A percentile compares a stretch with the other conserved stretches of the same genome.
These are phyloP conservation scores for Glyptemys insculpta DNA, from an alignment of 2,797 vertebrate genomes.

Conservation along the genomic window DNA sequence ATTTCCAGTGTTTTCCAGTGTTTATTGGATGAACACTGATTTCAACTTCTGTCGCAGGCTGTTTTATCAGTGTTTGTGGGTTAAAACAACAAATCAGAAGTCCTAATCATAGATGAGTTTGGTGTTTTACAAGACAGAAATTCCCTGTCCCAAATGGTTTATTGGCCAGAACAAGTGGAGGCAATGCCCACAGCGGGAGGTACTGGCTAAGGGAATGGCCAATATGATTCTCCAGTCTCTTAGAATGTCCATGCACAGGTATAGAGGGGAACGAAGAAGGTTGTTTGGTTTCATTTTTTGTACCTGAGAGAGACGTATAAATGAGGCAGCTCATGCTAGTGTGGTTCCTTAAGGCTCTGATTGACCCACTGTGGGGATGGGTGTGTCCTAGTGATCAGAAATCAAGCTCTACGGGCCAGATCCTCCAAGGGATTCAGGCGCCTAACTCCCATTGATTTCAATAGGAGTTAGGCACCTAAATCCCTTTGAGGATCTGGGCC, in stretches of 20 bases:
- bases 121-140: constrained; percentile 11
- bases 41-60: background rate
- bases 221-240: background rate
- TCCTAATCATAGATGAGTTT: background rate
- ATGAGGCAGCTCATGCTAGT: background rate
- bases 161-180: background rate
- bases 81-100: background rate
- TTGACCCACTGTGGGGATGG: background rate
- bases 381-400: background rate
- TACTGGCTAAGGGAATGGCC: background rate
- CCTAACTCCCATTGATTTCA: too few relatives aligned
- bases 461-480: background rate
- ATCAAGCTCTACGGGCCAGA: too few relatives aligned
- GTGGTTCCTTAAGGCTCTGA: background rate
- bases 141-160: background rate
- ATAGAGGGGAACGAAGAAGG: background rate
- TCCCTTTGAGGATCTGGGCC: background rate
- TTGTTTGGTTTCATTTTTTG: background rate
- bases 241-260: background rate
- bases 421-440: too few relatives aligned
- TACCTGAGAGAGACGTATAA: background rate
- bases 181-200: too few relatives aligned
- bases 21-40: too few relatives aligned
- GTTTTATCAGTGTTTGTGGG: background rate
- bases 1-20: too few relatives aligned